Percentiles rank a stretch among this genome's conserved stretches.
phyloP scores from a whole-genome alignment of 1,140 invertebrate genomes.

The Pomacea maculata region DNA sequence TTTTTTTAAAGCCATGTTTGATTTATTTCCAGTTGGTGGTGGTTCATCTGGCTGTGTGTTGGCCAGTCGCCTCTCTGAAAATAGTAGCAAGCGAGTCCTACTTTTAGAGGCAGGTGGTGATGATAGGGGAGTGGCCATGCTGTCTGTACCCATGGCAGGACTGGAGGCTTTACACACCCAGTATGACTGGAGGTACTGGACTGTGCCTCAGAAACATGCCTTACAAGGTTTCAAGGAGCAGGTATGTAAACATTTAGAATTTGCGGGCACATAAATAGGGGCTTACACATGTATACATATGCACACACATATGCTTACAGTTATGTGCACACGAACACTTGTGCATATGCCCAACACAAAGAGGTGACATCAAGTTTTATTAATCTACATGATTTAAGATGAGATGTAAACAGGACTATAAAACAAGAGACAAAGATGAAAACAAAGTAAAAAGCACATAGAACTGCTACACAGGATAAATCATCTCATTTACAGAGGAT shows the following conservation, averaged over 20 bases:
- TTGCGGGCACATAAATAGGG: background rate
- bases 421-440: no score
- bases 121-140: conserved; percentile 72
- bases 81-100: conserved; percentile 12
- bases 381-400: no score
- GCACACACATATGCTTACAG: no score
- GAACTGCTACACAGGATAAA: no score
- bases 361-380: no score
- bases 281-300: background rate
- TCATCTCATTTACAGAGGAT: conserved; percentile 10
- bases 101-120: conserved; percentile 32
- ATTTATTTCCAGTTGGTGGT: conserved; percentile 23
- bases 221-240: conserved; percentile 78
- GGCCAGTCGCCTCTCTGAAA: conserved; percentile 30
- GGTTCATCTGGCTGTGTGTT: conserved; percentile 34
- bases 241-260: conserved; percentile 26
- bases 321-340: no score
- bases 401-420: no score
- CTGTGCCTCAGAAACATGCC: conserved; percentile 83
- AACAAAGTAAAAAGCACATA: no score
- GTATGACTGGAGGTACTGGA: conserved; percentile 92
- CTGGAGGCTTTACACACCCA: conserved; percentile 24
- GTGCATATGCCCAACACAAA: no score
- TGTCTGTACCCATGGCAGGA: conserved; percentile 46
- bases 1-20: background rate